phyloP scores from a whole-genome alignment of 2,888 invertebrate species.

The Clusia tigrina region DNA sequence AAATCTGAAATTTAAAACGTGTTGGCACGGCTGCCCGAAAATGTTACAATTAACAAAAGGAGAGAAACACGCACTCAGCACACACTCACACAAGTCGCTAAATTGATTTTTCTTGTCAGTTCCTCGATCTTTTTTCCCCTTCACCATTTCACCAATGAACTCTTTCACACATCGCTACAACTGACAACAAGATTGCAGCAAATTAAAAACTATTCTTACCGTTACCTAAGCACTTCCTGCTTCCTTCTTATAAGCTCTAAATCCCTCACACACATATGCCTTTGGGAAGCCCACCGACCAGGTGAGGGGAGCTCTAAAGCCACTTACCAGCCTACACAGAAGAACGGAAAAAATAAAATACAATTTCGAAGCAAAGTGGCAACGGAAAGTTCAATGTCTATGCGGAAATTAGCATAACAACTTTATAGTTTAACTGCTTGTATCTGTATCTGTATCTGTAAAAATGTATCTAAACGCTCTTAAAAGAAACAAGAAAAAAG shows the following conservation, averaged over 20 bases:
- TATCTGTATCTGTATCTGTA: constrained; percentile 12
- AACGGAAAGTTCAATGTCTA: constrained; percentile 28
- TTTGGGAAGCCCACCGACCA: too few relatives aligned
- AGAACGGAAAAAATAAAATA: constrained; percentile 14
- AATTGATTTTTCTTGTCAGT: constrained; percentile 19
- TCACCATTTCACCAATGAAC: background rate
- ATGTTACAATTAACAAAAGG: too few relatives aligned
- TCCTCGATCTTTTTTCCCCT: background rate
- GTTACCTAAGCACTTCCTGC: constrained; percentile 9
- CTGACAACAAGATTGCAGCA: constrained; percentile 58
- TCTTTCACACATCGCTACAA: constrained; percentile 48
- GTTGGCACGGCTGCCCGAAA: too few relatives aligned
- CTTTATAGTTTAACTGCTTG: constrained; percentile 62
- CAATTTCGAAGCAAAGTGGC: background rate
- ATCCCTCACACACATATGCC: background rate
- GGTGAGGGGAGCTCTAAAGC: background rate
- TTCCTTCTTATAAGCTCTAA: constrained; percentile 2
- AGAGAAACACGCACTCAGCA: background rate
- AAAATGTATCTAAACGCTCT: constrained; percentile 7
- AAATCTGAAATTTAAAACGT: too few relatives aligned
- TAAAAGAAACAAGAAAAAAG: background rate
- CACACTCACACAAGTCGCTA: background rate
- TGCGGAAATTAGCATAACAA: constrained; percentile 61
- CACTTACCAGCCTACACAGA: background rate
- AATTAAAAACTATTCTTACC: constrained; percentile 35